phyloP scores from a whole-genome alignment of 2,888 invertebrate genomes.

The Zele albiditarsus region DNA sequence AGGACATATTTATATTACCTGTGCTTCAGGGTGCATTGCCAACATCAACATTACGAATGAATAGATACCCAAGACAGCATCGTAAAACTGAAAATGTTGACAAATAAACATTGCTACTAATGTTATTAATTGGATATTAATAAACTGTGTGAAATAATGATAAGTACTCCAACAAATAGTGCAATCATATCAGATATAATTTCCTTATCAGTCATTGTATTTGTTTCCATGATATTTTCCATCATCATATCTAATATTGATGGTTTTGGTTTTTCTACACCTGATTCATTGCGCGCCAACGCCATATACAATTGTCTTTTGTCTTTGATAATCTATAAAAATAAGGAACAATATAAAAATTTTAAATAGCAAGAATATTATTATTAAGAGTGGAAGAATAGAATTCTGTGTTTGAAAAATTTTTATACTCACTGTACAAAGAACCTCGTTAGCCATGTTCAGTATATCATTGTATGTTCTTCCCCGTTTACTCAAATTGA shows the following conservation, averaged over 20 bases:
- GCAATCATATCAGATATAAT: neutral
- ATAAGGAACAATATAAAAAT: neutral
- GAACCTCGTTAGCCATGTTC: neutral
- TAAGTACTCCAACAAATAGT: neutral
- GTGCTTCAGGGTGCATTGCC: slow-evolving; percentile 26
- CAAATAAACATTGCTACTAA: neutral
- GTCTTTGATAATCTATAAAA: neutral
- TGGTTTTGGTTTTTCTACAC: neutral
- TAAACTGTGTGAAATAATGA: neutral
- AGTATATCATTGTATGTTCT: neutral
- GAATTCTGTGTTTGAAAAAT: neutral
- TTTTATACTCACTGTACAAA: neutral
- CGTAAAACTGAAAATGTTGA: slow-evolving; percentile 7
- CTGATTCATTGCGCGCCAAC: neutral
- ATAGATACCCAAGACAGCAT: neutral
- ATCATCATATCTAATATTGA: slow-evolving; percentile 3
- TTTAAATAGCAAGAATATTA: neutral
- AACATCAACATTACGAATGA: slow-evolving; percentile 20
- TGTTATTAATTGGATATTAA: neutral
- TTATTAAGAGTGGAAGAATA: neutral
- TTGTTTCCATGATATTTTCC: neutral
- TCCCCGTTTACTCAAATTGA: slow-evolving; percentile 17
- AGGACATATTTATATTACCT: too few species aligned
- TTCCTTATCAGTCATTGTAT: neutral
- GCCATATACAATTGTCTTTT: neutral